A percentile compares a stretch with the other conserved stretches of the same genome.
phyloP scores from a whole-genome alignment of 1,140 invertebrate species.

The Dysdera silvatica region DNA sequence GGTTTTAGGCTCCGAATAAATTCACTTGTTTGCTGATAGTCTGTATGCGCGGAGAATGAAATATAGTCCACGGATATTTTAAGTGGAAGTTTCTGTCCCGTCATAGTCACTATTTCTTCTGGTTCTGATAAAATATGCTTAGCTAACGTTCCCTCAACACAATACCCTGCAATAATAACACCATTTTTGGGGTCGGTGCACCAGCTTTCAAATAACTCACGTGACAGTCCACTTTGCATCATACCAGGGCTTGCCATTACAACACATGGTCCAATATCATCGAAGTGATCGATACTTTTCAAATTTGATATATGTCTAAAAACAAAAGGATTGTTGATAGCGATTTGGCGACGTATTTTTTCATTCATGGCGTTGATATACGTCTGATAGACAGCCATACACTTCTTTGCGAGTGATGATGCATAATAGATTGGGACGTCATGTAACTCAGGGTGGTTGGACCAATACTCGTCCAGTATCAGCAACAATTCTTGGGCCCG shows the following conservation, averaged over 20 bases:
- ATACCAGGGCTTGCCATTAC: slow-evolving; percentile 99
- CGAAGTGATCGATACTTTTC: slow-evolving; percentile 98
- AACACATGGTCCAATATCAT: slow-evolving; percentile 97
- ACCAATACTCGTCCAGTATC: slow-evolving; percentile 98
- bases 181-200: slow-evolving; percentile 97
- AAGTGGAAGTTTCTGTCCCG: slow-evolving; percentile 87
- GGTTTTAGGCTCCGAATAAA: slow-evolving; percentile 91
- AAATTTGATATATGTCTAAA: slow-evolving; percentile 98
- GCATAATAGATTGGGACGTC: slow-evolving; percentile 99
- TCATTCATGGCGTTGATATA: slow-evolving; percentile 99
- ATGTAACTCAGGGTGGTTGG: slow-evolving; percentile 92
- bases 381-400: slow-evolving; percentile 99
- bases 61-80: slow-evolving; percentile 99
- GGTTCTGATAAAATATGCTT: slow-evolving; percentile 97
- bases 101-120: slow-evolving; percentile 91
- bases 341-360: slow-evolving; percentile 88
- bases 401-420: slow-evolving; percentile 97
- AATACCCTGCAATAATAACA: slow-evolving; percentile 97
- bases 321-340: slow-evolving; percentile 97
- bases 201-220: slow-evolving; percentile 98
- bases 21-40: slow-evolving; percentile 97
- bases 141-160: slow-evolving; percentile 96
- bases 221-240: slow-evolving; percentile 97
- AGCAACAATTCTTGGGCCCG: slow-evolving; percentile 92
- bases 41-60: slow-evolving; percentile 98